Conservation (phyloP, 1,140 invertebrate genomes). For the Drosophila ogumai region DNA sequence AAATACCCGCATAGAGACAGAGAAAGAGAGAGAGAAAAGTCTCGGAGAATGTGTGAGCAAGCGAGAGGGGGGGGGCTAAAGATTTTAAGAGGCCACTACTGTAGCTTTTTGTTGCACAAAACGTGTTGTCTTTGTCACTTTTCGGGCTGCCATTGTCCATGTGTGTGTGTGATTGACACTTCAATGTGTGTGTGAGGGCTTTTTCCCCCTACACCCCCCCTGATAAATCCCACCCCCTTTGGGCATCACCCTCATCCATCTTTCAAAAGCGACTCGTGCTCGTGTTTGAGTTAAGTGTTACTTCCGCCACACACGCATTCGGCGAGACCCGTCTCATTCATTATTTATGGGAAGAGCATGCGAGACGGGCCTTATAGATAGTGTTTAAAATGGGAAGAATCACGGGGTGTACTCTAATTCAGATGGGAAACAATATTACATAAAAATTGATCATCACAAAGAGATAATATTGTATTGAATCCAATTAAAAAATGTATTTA, state of each 20-base stretch:
- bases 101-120: constrained; percentile 50
- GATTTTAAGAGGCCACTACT: constrained; percentile 49
- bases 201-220: neutral
- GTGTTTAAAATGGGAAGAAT: constrained; percentile 17
- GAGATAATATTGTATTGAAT: neutral
- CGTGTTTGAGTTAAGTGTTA: constrained; percentile 76
- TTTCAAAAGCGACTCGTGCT: constrained; percentile 17
- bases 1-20: constrained; percentile 69
- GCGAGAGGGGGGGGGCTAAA: constrained; percentile 9
- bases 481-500: neutral
- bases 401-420: constrained; percentile 4
- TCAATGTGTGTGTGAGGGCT: constrained; percentile 34
- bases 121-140: constrained; percentile 48
- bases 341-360: constrained; percentile 45
- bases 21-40: constrained; percentile 7
- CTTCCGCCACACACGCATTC: constrained; percentile 68
- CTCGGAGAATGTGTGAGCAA: constrained; percentile 10
- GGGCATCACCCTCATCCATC: constrained; percentile 24
- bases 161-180: constrained; percentile 52
- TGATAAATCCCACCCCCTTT: constrained; percentile 9
- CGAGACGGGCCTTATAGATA: constrained; percentile 13
- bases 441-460: neutral
- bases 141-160: constrained; percentile 47
- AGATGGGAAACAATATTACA: neutral
- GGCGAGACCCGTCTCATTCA: constrained; percentile 51